Base-by-base conservation (phyloP, 2,113 vertebrate genomes). In the Andinoacara biseriatus region DNA sequence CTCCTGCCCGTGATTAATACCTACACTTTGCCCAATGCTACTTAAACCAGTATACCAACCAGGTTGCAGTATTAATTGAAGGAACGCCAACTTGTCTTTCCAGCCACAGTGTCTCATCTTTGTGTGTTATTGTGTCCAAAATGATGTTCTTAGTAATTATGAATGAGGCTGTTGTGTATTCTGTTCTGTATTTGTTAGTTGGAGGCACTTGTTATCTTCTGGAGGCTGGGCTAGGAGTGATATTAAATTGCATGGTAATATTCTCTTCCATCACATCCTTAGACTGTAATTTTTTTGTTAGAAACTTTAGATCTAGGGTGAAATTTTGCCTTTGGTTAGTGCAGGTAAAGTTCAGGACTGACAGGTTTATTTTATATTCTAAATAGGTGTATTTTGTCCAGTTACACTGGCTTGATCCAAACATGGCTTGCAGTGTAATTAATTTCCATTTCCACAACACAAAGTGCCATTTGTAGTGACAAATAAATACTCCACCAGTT, bases 1-100 rank as follows among this genome's bases (percentile, higher is more conserved):
- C 62, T 0, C 4, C n/a, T 2, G 0, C 63, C 26, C 26, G 3
- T 8, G 26, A 26, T 22, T 0, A 26, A 14, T 67, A 26, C 63
- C 63, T 26, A 14, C 38, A 26, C 63, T 46, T 46, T 5, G 2
- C 8, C 22, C 7, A 0, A 10, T 6, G 0, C 3, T 8, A 18
- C 46, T 67, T 65, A 38, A 7, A 65, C 35, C 3, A 7, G 7
- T 67, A 38, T 40, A 40, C 38, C 10, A 11, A 40, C 38, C 38
- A 40, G 38, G 10, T 40, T 40, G 38, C 10, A 40, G 43, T 38
- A 67, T 49, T 46, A 29, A 67, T 49, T 29, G 0, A 67, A 67
- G 26, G 0, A 46, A 15, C 26, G 22, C 63, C 46, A 46, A 1
- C 35, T 65, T 49, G 46, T 6, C 46, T 17, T 43, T 43, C 40